Percentiles rank a stretch among this genome's conserved stretches.
Conservation (phyloP, 2,113 vertebrate species). For the Agapornis roseicollis region DNA sequence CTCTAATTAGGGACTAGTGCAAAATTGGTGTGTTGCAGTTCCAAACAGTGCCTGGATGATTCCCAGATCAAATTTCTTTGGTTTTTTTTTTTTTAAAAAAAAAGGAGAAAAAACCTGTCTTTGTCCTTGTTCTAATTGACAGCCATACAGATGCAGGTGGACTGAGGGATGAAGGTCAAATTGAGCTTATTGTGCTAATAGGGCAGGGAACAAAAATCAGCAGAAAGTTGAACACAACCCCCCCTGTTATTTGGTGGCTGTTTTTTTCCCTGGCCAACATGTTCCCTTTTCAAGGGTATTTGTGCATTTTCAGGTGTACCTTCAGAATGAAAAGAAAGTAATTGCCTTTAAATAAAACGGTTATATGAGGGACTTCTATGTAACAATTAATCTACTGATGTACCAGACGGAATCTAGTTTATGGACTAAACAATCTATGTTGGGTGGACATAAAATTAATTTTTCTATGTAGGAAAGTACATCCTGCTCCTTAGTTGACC, state of each 20-base stretch:
- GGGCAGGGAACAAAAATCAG: background rate
- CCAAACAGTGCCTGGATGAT: slow-evolving; percentile 32
- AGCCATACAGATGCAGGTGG: slow-evolving; percentile 43
- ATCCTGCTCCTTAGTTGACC: background rate
- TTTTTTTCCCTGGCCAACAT: background rate
- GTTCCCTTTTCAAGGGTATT: background rate
- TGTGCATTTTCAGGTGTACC: background rate
- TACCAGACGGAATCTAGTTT: background rate
- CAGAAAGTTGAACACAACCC: background rate
- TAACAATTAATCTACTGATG: background rate
- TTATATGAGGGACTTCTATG: background rate
- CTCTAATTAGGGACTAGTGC: slow-evolving; percentile 52
- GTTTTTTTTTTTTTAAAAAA: too few relatives aligned
- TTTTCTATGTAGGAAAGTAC: background rate
- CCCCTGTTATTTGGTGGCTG: background rate
- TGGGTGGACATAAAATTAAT: background rate
- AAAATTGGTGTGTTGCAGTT: slow-evolving; percentile 35
- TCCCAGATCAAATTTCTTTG: slow-evolving; percentile 55
- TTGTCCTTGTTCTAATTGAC: slow-evolving; percentile 36
- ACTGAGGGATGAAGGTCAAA: slow-evolving; percentile 50
- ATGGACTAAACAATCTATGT: background rate
- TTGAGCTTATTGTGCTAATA: background rate
- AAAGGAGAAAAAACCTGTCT: background rate
- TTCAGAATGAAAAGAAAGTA: background rate
- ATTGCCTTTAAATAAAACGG: background rate